phyloP scores from a whole-genome alignment of 1,140 invertebrate genomes.

The Drosophila navojoa region DNA sequence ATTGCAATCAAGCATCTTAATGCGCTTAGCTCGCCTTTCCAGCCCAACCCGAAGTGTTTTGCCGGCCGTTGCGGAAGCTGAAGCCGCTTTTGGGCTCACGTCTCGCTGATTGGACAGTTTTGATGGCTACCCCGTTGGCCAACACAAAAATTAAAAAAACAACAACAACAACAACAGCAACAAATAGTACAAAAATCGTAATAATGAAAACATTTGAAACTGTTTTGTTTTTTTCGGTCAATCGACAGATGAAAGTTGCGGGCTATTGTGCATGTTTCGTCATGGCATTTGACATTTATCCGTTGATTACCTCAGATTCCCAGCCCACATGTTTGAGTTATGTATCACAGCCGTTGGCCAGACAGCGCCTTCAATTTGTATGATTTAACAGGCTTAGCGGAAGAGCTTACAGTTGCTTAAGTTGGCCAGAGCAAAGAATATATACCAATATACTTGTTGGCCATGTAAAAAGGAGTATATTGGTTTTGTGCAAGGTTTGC shows the following conservation, averaged over 20 bases:
- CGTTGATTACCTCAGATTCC: constrained; percentile 19
- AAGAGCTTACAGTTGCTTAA: background rate
- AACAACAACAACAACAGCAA: background rate
- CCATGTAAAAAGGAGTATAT: too few relatives aligned
- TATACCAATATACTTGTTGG: too few relatives aligned
- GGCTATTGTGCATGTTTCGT: constrained; percentile 31
- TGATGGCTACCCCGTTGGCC: constrained; percentile 36
- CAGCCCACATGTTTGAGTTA: background rate
- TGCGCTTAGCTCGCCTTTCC: constrained; percentile 46
- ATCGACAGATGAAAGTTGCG: constrained; percentile 49
- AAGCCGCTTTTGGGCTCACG: constrained; percentile 38
- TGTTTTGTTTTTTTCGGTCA: constrained; percentile 17
- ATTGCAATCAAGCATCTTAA: constrained; percentile 65
- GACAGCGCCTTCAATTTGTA: constrained; percentile 11
- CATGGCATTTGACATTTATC: constrained; percentile 46
- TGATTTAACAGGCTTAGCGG: background rate
- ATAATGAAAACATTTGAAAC: constrained; percentile 21
- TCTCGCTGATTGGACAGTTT: constrained; percentile 56
- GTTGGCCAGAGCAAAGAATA: background rate
- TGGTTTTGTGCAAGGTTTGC: too few relatives aligned
- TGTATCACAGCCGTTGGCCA: background rate
- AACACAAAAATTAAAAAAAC: constrained; percentile 14
- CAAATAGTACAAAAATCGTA: background rate
- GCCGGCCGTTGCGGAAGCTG: constrained; percentile 32
- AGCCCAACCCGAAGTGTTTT: background rate